Evolutionary conservation across 2,888 invertebrate genomes (phyloP).

Genomic region (Gasteruption jaculator): DNA sequence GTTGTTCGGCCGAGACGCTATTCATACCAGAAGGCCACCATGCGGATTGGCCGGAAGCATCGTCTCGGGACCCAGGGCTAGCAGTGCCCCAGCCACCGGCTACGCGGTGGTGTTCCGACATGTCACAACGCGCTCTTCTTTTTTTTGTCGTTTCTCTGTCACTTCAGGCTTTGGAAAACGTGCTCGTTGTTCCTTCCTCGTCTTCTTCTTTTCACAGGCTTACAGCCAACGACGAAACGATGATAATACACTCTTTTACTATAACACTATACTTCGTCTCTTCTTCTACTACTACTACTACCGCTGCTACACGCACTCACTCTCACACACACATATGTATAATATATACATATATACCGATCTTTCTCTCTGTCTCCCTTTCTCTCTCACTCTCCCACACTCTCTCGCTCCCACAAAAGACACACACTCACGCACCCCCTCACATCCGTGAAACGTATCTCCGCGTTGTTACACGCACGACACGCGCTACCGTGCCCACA

Average conservation of each 20-base stretch:
- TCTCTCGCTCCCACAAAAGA: constrained; percentile 22
- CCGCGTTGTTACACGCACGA: constrained; percentile 19
- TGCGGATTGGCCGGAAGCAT: constrained; percentile 50
- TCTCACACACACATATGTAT: constrained; percentile 14
- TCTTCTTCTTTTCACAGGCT: too few species aligned
- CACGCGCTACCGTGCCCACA: too few species aligned
- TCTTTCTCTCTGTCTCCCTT: constrained; percentile 13
- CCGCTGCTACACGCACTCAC: constrained; percentile 6
- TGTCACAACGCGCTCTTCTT: constrained; percentile 38
- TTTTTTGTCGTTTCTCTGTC: constrained; percentile 31
- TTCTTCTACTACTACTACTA: constrained; percentile 8
- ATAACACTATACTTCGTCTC: constrained; percentile 7
- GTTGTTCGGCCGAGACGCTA: constrained; percentile 51
- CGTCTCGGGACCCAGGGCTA: constrained; percentile 53
- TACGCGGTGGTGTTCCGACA: constrained; percentile 65
- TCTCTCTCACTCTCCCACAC: too few species aligned
- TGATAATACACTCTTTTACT: constrained; percentile 17
- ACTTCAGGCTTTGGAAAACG: too few species aligned
- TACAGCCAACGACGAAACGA: too few species aligned
- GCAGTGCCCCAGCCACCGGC: constrained; percentile 59
- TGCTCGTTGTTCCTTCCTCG: too few species aligned
- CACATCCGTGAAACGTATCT: constrained; percentile 34
- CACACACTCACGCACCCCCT: constrained; percentile 25
- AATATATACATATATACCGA: constrained; percentile 10
- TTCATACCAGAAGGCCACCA: constrained; percentile 56